Base-by-base conservation (phyloP, 2,113 vertebrate genomes). In the Eleginops maclovinus region DNA sequence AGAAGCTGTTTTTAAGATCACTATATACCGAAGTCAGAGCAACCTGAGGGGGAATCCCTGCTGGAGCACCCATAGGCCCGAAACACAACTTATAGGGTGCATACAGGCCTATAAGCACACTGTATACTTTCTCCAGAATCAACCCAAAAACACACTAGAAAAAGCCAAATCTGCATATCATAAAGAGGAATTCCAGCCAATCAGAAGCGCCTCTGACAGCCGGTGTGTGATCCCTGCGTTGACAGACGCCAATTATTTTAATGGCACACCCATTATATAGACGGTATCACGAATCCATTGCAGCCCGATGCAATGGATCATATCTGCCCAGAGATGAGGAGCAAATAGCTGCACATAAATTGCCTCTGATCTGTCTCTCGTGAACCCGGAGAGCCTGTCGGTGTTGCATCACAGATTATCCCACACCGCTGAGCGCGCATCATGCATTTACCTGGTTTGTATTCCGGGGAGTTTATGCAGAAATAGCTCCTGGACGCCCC, bases 371-470 rank as follows among this genome's bases (percentile, higher is more conserved):
- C n/a, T 62, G 58, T 47, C 51, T 46, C 19, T 40, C 28, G 58
- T 53, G 31, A 4, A 51, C 11, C 31, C 47, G 43, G 26, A 75
- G 12, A 60, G 19, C 31, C 24, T 64, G 49, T 15, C 19, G 12
- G 19, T 31, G 59, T 13, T 16, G 21, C n/a, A 28, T 9, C 68
- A 5, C 55, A 46, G 61, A 40, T 28, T n/a, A 54, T 44, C 22
- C 21, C 15, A 64, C 1, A 60, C 41, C 62, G 26, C 28, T 16
- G 64, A 84, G 78, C 82, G 79, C 77, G 55, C 67, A 60, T 77
- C 79, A 77, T 72, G 77, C 72, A 22, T 72, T 51, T 90, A 94
- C 94, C 94, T 93, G 91, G 87, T 91, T 72, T 88, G 85, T 86
- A 79, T 89, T 86, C 86, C 70, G 75, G 31, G 54, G 83, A 83